phyloP scores from a whole-genome alignment of 2,113 vertebrate genomes.

The Copsychus sechellarum region DNA sequence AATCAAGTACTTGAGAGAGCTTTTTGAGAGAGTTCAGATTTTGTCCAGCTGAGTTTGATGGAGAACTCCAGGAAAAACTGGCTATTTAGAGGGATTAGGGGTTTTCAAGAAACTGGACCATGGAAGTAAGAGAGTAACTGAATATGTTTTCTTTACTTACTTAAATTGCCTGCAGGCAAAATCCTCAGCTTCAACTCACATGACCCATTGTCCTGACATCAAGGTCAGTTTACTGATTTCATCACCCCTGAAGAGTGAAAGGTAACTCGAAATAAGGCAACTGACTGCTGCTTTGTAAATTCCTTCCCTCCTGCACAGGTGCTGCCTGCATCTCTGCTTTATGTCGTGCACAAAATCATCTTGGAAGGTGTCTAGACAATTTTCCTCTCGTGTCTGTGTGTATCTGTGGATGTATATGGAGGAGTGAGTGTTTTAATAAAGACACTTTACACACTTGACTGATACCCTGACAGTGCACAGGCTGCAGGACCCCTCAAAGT shows the following conservation, averaged over 20 bases:
- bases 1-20: not conserved
- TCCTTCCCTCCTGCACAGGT: not conserved
- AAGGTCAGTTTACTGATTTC: not conserved
- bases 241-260: not conserved
- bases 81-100: not conserved
- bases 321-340: not conserved
- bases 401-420: accelerated
- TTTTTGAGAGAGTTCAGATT: not conserved
- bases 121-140: not conserved
- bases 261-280: not conserved
- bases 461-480: not conserved
- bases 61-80: not conserved
- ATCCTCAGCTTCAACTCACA: not conserved
- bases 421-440: not conserved
- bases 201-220: not conserved
- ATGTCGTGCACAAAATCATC: not conserved
- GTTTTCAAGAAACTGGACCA: not conserved
- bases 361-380: not conserved
- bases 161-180: not conserved
- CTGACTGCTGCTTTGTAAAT: not conserved
- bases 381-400: not conserved
- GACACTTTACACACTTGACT: no score
- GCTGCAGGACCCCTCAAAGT: not conserved
- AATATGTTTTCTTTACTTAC: not conserved
- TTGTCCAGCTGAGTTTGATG: not conserved